phyloP scores from a whole-genome alignment of 2,113 vertebrate genomes.

The Panthera leo region DNA sequence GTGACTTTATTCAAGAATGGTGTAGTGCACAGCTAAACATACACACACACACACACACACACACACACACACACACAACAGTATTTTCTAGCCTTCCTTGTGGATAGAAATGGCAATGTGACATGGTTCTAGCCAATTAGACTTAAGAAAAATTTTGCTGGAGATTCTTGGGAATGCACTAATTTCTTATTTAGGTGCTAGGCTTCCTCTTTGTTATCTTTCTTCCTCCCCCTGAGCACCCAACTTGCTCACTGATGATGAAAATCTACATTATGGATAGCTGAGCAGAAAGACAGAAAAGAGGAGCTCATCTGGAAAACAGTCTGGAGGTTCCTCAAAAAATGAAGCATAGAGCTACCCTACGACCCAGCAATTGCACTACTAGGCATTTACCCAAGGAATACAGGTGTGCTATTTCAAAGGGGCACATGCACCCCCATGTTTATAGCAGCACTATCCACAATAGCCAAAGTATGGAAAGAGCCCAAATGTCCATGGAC shows the following conservation, averaged over 20 bases:
- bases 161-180: not conserved
- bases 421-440: too few relatives aligned
- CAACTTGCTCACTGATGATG: not conserved
- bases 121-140: not conserved
- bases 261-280: not conserved
- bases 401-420: too few relatives aligned
- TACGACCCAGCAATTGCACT: too few relatives aligned
- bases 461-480: too few relatives aligned
- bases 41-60: too few relatives aligned
- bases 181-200: not conserved
- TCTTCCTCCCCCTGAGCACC: not conserved
- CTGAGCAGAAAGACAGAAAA: not conserved
- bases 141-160: not conserved
- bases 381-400: too few relatives aligned
- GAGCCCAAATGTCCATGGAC: too few relatives aligned
- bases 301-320: not conserved
- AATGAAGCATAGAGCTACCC: too few relatives aligned
- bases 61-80: too few relatives aligned
- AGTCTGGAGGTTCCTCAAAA: too few relatives aligned
- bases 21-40: not conserved
- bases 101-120: not conserved
- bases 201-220: not conserved
- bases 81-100: not conserved
- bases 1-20: not conserved
- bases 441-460: too few relatives aligned